Conservation (phyloP, 2,888 invertebrate genomes). For the Leistus spinibarbis region DNA sequence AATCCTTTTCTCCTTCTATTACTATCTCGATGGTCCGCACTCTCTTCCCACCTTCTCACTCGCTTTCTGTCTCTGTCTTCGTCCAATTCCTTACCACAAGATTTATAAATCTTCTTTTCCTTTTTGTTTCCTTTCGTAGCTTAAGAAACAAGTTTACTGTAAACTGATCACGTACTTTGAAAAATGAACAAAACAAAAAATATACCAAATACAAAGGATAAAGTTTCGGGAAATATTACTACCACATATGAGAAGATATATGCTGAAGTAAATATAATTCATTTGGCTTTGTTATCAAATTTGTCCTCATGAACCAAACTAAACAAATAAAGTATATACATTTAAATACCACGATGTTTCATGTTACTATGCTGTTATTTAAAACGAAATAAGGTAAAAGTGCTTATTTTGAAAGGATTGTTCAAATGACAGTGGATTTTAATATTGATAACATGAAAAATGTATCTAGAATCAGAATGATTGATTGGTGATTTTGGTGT, state of each 20-base stretch:
- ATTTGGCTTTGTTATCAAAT: background rate
- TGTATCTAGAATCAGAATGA: background rate
- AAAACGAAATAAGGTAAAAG: background rate
- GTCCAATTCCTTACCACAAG: background rate
- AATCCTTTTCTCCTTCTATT: no score
- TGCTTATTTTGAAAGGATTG: background rate
- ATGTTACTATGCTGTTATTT: background rate
- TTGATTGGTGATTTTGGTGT: background rate
- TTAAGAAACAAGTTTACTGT: slow-evolving; percentile 10
- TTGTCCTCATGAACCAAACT: background rate
- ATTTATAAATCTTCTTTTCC: slow-evolving; percentile 1
- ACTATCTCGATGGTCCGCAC: no score
- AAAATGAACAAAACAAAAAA: slow-evolving; percentile 7
- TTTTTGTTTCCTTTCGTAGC: slow-evolving; percentile 5
- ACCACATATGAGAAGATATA: background rate
- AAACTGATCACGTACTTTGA: slow-evolving; percentile 8
- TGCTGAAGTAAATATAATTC: background rate
- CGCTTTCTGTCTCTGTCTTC: background rate
- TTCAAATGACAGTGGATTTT: background rate
- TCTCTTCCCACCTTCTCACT: no score
- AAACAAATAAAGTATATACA: background rate
- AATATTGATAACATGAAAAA: background rate
- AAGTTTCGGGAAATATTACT: background rate
- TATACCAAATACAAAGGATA: background rate
- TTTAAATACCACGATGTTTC: background rate